Evolutionary conservation across 2,797 vertebrate genomes (phyloP).

Genomic region (Megaceryle alcyon): DNA sequence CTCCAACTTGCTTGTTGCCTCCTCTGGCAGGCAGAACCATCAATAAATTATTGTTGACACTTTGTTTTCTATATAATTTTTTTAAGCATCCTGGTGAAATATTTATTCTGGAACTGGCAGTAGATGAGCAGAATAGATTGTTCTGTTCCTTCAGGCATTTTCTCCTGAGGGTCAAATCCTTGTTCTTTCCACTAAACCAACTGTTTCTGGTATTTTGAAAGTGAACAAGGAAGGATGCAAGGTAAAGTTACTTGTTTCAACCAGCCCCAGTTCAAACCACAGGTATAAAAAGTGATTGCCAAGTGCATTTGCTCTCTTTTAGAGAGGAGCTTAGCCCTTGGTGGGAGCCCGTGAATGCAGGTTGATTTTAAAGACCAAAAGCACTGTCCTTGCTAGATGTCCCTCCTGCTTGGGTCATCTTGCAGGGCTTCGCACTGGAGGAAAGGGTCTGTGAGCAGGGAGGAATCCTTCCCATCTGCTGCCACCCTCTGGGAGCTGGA

Average conservation of each 20-base stretch:
- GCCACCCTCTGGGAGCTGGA: not conserved
- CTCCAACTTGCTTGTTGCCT: not conserved
- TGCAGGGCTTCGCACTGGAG: not conserved
- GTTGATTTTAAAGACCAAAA: not conserved
- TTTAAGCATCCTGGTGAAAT: not conserved
- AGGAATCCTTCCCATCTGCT: constrained; percentile 37
- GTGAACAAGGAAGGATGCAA: not conserved
- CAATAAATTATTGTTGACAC: constrained; percentile 34
- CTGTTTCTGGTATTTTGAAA: not conserved
- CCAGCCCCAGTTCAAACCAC: not conserved
- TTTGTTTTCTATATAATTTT: not conserved
- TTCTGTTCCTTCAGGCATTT: not conserved
- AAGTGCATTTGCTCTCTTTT: not conserved
- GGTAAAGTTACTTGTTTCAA: not conserved
- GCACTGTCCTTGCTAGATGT: not conserved
- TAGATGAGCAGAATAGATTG: not conserved
- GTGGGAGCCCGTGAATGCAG: rapidly evolving
- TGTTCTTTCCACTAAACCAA: not conserved
- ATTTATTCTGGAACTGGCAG: constrained; percentile 23
- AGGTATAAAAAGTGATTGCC: not conserved
- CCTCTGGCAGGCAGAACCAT: not conserved
- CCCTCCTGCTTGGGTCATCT: not conserved
- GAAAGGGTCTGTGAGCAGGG: not conserved
- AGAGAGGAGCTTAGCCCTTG: not conserved
- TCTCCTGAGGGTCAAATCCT: not conserved